These are phyloP conservation scores for Tenthredo mesomela DNA, from an alignment of 2,888 invertebrate species.

Conservation along the genomic window DNA sequence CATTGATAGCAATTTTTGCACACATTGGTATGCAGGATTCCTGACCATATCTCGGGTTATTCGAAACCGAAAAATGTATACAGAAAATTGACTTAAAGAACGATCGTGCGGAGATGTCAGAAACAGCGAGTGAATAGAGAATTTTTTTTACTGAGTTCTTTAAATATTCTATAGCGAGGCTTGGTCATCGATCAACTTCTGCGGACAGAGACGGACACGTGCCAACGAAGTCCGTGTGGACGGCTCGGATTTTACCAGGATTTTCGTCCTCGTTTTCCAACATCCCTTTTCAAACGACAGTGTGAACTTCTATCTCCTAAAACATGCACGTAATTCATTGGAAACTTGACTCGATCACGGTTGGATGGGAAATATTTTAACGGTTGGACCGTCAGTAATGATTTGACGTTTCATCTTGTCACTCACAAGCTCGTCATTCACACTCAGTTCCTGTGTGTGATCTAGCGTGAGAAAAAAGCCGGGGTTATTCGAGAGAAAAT, in stretches of 20 bases:
- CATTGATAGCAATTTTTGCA: not conserved
- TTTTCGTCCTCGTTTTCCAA: not conserved
- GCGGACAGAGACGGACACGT: constrained; percentile 34
- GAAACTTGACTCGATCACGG: constrained; percentile 28
- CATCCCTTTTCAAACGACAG: not conserved
- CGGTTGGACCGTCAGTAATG: not conserved
- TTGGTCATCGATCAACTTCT: constrained; percentile 41
- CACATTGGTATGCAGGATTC: not conserved
- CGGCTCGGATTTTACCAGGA: not conserved
- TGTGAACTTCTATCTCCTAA: constrained; percentile 1
- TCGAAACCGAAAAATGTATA: not conserved
- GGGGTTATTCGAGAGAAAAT: constrained; percentile 5
- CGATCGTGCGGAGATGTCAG: not conserved
- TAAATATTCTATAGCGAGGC: constrained; percentile 17
- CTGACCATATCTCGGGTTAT: not conserved
- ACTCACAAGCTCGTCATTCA: not conserved
- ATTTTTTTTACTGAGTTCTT: not conserved
- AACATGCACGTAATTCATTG: constrained; percentile 44
- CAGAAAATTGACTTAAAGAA: not conserved
- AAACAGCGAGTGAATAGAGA: not conserved
- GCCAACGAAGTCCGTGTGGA: constrained; percentile 11
- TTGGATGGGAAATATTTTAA: not conserved
- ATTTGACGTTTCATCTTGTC: constrained; percentile 11
- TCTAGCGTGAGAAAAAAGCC: not conserved
- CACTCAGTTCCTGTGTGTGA: not conserved